Conservation (phyloP, 1,140 invertebrate species). For the Zaprionus camerounensis region DNA sequence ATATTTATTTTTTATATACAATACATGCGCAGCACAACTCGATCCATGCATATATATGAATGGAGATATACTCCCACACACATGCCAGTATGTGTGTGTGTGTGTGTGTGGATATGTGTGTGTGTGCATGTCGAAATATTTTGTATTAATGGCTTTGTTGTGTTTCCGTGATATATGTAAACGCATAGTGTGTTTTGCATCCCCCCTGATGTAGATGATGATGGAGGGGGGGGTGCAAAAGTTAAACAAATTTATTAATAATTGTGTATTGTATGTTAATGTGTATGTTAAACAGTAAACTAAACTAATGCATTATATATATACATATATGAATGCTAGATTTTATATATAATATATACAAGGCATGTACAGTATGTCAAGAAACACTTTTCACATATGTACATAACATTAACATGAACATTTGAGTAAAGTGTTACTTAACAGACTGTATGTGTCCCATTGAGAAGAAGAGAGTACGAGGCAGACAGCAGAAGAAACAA, state of each 20-base stretch:
- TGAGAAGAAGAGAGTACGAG: conserved; percentile 19
- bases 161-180: conserved; percentile 81
- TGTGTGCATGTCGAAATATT: conserved; percentile 52
- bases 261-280: conserved; percentile 50
- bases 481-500: conserved; percentile 15
- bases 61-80: conserved; percentile 24
- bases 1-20: conserved; percentile 72
- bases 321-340: conserved; percentile 20
- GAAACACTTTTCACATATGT: not conserved
- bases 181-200: conserved; percentile 58
- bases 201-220: not conserved
- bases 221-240: conserved; percentile 15
- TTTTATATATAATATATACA: conserved; percentile 25
- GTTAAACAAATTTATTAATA: conserved; percentile 47
- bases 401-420: no score
- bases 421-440: no score
- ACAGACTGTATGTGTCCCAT: conserved; percentile 38
- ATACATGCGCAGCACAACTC: conserved; percentile 31
- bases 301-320: conserved; percentile 34
- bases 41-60: conserved; percentile 7
- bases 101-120: conserved; percentile 39
- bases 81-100: conserved; percentile 30
- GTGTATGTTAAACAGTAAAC: conserved; percentile 31
- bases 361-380: conserved; percentile 23
- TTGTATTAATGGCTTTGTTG: conserved; percentile 81